Percentiles rank a stretch among this genome's conserved stretches.
Conservation (phyloP, 2,113 vertebrate species). For the Capreolus pygargus region DNA sequence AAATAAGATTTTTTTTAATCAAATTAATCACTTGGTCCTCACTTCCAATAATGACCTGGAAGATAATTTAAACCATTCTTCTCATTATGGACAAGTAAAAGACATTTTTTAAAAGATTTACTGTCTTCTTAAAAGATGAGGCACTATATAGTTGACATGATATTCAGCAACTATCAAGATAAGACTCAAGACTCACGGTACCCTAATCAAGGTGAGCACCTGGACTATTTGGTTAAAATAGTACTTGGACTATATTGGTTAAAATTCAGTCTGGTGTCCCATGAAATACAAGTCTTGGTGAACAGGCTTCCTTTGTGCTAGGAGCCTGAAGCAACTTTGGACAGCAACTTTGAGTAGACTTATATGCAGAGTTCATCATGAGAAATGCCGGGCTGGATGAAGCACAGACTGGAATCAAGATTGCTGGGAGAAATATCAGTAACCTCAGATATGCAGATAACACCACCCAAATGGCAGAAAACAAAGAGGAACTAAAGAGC, state of each 20-base stretch:
- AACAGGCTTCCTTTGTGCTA: background rate
- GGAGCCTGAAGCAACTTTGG: background rate
- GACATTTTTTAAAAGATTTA: background rate
- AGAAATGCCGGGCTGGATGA: background rate
- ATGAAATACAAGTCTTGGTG: background rate
- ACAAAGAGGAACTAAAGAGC: background rate
- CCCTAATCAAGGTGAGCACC: background rate
- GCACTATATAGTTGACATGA: background rate
- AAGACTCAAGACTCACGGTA: background rate
- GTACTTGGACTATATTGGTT: background rate
- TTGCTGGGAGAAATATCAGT: background rate
- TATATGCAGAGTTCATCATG: background rate
- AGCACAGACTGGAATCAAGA: background rate
- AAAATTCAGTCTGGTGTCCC: background rate
- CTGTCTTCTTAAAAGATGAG: background rate
- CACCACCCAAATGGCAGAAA: background rate
- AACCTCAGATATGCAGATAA: background rate
- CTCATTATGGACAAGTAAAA: background rate
- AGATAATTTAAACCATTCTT: background rate
- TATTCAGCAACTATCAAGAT: background rate
- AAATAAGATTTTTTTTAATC: background rate
- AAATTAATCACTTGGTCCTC: background rate
- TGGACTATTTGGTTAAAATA: background rate
- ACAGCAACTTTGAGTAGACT: background rate
- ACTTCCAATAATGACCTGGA: background rate